phyloP scores from a whole-genome alignment of 2,797 vertebrate genomes.

The Protonibea diacanthus region DNA sequence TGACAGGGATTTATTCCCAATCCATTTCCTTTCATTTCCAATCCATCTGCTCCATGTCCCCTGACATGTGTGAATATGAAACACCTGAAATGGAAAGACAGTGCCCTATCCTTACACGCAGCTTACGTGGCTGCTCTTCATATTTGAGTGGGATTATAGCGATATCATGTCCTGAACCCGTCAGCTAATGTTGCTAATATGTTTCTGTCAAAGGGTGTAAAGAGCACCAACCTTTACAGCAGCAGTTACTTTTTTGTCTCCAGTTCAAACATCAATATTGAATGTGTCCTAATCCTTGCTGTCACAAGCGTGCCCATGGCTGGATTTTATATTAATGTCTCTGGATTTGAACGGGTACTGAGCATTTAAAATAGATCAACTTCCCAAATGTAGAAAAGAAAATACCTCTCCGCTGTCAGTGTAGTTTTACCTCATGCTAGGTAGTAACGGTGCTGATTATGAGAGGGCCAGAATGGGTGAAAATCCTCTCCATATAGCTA shows the following conservation, averaged over 20 bases:
- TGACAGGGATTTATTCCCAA: background rate
- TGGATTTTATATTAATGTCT: slow-evolving; percentile 44
- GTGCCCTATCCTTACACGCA: background rate
- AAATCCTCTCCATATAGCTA: slow-evolving; percentile 39
- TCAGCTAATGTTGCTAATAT: slow-evolving; percentile 36
- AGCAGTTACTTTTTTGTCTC: slow-evolving; percentile 20
- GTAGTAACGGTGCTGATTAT: slow-evolving; percentile 43
- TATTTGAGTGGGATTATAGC: slow-evolving; percentile 53
- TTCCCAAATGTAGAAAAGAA: slow-evolving; percentile 37
- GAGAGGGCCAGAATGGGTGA: slow-evolving; percentile 28
- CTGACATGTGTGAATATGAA: slow-evolving; percentile 2
- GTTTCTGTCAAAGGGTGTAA: slow-evolving; percentile 32
- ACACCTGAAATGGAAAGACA: slow-evolving; percentile 12
- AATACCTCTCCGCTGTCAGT: slow-evolving; percentile 18
- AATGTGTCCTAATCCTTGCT: slow-evolving; percentile 46
- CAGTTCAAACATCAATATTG: slow-evolving; percentile 57
- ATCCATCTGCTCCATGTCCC: slow-evolving; percentile 20
- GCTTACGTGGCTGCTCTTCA: slow-evolving; percentile 26
- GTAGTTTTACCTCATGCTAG: slow-evolving; percentile 35
- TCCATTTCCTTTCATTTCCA: slow-evolving; percentile 15
- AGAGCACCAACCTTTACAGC: slow-evolving; percentile 32
- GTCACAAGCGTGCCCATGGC: slow-evolving; percentile 24
- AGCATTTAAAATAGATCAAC: slow-evolving; percentile 49
- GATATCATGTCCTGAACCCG: slow-evolving; percentile 31
- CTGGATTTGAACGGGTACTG: slow-evolving; percentile 29